Base-by-base conservation (phyloP, 2,797 vertebrate species). In the Apogon talboti region DNA sequence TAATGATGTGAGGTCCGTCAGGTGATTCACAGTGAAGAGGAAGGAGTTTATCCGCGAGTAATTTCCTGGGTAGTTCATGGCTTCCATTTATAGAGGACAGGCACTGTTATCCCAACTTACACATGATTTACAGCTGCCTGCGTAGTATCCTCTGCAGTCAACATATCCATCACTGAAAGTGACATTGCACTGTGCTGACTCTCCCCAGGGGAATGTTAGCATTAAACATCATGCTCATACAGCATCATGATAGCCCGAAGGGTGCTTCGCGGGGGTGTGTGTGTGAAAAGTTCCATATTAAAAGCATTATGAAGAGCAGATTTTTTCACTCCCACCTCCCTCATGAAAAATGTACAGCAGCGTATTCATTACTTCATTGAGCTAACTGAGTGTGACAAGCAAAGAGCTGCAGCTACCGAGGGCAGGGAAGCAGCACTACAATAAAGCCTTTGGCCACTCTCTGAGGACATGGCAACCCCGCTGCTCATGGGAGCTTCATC, bases 301-400 rank as follows among this genome's bases (percentile, higher is more conserved):
- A 86, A 86, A 79, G 82, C 73, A 86, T 87, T 81, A 84, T 83
- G 85, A 83, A 75, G 75, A 88, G 75, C 82, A 71, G 83, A 90
- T 89, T 90, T 88, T 83, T 51, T 82, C 67, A 49, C 78, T 72
- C 82, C 85, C 62, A 71, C 66, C 76, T 71, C 83, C 78, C 82
- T 88, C 88, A 92, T 93, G 90, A 93, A 93, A 92, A 90, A 90
- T 91, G 87, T 83, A 92, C 83, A 87, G 83, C 58, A 54, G 90
- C 87, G 82, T 92, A 90, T 90, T 93, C 88, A 90, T 94, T 88
- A 89, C 90, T 89, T 68, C 84, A 85, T 71, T 91, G 88, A 89
- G 73, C 88, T 93, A 91, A 94, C 74, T 84, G 82, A 87, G 82
- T 89, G 85, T 92, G 93, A 93, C 92, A 94, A 87, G 88, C 66